A percentile compares a stretch with the other conserved stretches of the same genome.
Conservation (phyloP, 2,113 vertebrate genomes). For the Okapia johnstoni region DNA sequence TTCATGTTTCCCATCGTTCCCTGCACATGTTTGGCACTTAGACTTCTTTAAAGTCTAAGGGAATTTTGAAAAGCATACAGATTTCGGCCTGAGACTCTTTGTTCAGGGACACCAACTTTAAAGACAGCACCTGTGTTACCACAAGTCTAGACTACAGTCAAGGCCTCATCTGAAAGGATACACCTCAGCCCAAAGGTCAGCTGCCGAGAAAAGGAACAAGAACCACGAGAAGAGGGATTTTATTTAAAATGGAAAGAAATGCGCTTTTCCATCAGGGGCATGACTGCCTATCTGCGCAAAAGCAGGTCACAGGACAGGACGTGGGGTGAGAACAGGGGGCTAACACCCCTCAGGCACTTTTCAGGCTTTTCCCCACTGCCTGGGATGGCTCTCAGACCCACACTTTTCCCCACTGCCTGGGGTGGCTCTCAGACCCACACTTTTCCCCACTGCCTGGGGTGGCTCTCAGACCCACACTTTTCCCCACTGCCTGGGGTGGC, state of each 20-base stretch:
- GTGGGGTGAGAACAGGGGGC: conserved; percentile 50
- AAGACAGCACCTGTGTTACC: neutral
- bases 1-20: neutral
- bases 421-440: too few relatives aligned
- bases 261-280: conserved; percentile 15
- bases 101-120: neutral
- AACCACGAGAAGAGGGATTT: neutral
- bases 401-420: conserved; percentile 8
- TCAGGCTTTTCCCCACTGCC: conserved; percentile 46
- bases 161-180: neutral
- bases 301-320: conserved; percentile 70
- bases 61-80: neutral
- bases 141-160: neutral
- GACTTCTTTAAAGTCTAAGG: neutral
- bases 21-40: neutral
- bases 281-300: neutral
- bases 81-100: neutral
- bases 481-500: too few relatives aligned
- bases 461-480: conserved; percentile 71
- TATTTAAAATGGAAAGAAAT: neutral
- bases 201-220: neutral
- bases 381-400: conserved; percentile 67
- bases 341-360: conserved; percentile 11
- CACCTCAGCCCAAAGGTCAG: neutral
- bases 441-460: conserved; percentile 2